These are phyloP conservation scores for Paguma larvata DNA, from an alignment of 2,797 vertebrate genomes.

Conservation along the genomic window DNA sequence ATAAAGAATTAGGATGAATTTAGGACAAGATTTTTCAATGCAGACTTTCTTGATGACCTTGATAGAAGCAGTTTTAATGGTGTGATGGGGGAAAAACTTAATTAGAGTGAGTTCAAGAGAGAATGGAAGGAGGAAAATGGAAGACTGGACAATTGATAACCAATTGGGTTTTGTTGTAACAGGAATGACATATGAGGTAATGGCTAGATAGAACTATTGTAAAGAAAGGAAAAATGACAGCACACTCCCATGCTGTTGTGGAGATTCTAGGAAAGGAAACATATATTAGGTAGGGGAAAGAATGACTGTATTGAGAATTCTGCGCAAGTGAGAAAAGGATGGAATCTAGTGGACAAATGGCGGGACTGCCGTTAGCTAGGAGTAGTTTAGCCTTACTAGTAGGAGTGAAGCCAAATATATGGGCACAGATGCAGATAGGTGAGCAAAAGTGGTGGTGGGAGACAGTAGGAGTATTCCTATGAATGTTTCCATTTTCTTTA, in stretches of 20 bases:
- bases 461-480: background rate
- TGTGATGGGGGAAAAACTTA: background rate
- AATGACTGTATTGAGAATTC: background rate
- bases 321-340: background rate
- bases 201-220: background rate
- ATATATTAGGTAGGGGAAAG: background rate
- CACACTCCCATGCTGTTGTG: background rate
- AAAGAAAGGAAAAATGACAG: background rate
- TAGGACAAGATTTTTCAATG: background rate
- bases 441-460: background rate
- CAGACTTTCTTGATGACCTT: background rate
- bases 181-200: background rate
- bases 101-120: background rate
- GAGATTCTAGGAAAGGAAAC: background rate
- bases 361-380: background rate
- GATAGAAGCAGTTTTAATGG: background rate
- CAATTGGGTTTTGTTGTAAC: background rate
- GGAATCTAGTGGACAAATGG: background rate
- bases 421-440: background rate
- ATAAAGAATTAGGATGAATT: background rate
- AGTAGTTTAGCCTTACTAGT: background rate
- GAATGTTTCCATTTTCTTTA: background rate
- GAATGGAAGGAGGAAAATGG: background rate
- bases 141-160: background rate
- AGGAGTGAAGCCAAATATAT: background rate